phyloP scores from a whole-genome alignment of 2,888 invertebrate genomes.

The Morpho helenor region DNA sequence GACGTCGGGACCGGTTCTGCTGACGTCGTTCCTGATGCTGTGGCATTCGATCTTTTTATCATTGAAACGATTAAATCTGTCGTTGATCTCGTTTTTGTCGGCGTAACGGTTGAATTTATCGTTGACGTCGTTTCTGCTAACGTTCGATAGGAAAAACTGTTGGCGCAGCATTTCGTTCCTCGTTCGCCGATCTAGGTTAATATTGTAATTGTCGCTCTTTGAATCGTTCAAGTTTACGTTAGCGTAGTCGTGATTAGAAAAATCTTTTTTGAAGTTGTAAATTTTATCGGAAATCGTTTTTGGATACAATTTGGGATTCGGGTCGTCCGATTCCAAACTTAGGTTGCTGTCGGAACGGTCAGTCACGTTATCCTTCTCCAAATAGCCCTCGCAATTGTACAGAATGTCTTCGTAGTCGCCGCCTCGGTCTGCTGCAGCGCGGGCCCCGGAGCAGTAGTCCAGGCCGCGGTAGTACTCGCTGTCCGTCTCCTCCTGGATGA shows the following conservation, averaged over 20 bases:
- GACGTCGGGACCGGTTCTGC: slow-evolving; percentile 55
- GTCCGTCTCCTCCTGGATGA: slow-evolving; percentile 70
- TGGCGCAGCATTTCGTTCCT: slow-evolving; percentile 63
- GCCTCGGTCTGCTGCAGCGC: slow-evolving; percentile 16
- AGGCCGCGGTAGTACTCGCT: slow-evolving; percentile 71
- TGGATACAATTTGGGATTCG: slow-evolving; percentile 48
- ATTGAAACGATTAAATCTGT: slow-evolving; percentile 49
- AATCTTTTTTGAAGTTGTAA: slow-evolving; percentile 68
- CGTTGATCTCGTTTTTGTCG: slow-evolving; percentile 59
- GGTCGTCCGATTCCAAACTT: background rate
- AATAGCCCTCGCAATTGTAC: slow-evolving; percentile 47
- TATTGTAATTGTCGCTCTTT: slow-evolving; percentile 28
- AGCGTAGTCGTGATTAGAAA: slow-evolving; percentile 59
- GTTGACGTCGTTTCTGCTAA: slow-evolving; percentile 21
- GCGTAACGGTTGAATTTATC: slow-evolving; percentile 27
- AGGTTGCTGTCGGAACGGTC: too few relatives aligned
- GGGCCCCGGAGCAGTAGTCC: slow-evolving; percentile 49
- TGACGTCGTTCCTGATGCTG: slow-evolving; percentile 64
- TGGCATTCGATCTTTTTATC: slow-evolving; percentile 69
- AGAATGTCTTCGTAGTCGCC: slow-evolving; percentile 45
- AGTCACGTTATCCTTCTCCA: slow-evolving; percentile 27
- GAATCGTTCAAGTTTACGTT: slow-evolving; percentile 48
- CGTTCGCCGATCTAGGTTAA: slow-evolving; percentile 40
- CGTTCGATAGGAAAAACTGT: slow-evolving; percentile 45
- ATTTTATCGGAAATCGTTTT: slow-evolving; percentile 63